Conservation (phyloP, 2,888 invertebrate genomes). For the Aphodius granarius region DNA sequence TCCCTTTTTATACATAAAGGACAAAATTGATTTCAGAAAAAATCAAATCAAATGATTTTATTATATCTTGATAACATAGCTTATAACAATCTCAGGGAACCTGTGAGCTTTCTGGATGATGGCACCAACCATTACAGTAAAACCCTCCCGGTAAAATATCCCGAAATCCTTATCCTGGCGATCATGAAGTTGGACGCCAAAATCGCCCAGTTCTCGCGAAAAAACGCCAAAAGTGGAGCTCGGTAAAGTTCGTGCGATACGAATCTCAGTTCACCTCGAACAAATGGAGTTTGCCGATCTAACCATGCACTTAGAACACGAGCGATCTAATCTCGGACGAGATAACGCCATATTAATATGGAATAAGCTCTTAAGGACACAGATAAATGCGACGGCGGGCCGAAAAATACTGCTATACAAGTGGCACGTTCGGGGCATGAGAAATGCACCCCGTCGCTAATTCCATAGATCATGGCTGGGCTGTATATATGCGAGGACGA, state of each 20-base stretch:
- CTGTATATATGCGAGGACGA: slow-evolving; percentile 13
- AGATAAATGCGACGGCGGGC: slow-evolving; percentile 30
- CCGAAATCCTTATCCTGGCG: neutral
- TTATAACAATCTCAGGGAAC: no score
- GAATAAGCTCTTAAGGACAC: slow-evolving; percentile 30
- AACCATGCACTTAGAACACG: slow-evolving; percentile 34
- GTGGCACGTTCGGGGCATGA: slow-evolving; percentile 24
- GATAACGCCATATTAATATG: slow-evolving; percentile 39
- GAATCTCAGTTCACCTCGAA: neutral
- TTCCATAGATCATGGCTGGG: slow-evolving; percentile 27
- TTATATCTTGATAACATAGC: no score
- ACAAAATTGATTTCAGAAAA: no score
- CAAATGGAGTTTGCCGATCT: slow-evolving; percentile 28
- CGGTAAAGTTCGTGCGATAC: neutral
- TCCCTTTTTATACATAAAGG: no score
- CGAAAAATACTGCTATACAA: slow-evolving; percentile 19
- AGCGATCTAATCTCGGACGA: slow-evolving; percentile 37
- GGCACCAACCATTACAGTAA: no score
- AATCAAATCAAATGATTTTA: no score
- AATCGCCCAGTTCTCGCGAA: neutral
- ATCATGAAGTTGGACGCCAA: neutral
- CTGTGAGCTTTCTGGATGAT: no score
- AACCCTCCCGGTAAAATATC: no score
- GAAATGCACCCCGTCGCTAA: slow-evolving; percentile 30
- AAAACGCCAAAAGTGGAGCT: neutral